Percentiles rank a stretch among this genome's conserved stretches.
phyloP scores from a whole-genome alignment of 2,113 vertebrate genomes.

The Chrysochloris asiatica region DNA sequence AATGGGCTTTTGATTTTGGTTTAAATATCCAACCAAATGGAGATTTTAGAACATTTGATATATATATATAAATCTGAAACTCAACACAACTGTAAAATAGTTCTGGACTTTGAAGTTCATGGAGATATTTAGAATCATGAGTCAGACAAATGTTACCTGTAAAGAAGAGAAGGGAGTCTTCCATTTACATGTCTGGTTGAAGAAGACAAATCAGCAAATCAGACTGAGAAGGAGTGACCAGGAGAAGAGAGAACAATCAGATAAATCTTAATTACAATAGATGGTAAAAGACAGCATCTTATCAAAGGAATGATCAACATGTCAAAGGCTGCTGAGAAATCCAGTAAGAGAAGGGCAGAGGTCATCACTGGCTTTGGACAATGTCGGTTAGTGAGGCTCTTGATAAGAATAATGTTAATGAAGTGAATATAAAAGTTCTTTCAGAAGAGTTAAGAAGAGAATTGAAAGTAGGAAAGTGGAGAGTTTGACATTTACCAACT shows the following conservation, averaged over 20 bases:
- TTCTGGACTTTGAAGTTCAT: not conserved
- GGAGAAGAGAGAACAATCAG: not conserved
- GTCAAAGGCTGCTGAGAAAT: not conserved
- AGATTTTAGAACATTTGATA: not conserved
- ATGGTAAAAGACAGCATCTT: not conserved
- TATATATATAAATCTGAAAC: conserved; percentile 26
- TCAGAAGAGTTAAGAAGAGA: not conserved
- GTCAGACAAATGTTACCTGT: not conserved
- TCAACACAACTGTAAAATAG: no score
- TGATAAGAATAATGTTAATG: not conserved
- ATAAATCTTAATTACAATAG: not conserved
- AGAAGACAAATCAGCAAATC: not conserved
- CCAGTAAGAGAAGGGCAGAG: not conserved
- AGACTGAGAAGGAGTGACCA: not conserved
- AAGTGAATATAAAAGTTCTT: not conserved
- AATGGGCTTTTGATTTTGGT: not conserved
- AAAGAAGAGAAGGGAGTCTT: not conserved
- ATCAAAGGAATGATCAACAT: not conserved
- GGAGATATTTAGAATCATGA: not conserved
- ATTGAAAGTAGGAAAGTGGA: not conserved
- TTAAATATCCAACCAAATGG: not conserved
- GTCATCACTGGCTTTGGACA: not conserved
- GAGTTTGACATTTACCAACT: not conserved
- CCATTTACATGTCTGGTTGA: not conserved
- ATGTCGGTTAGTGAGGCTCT: not conserved